These are phyloP conservation scores for Odiellus spinosus DNA, from an alignment of 2,888 invertebrate genomes.

Conservation along the genomic window DNA sequence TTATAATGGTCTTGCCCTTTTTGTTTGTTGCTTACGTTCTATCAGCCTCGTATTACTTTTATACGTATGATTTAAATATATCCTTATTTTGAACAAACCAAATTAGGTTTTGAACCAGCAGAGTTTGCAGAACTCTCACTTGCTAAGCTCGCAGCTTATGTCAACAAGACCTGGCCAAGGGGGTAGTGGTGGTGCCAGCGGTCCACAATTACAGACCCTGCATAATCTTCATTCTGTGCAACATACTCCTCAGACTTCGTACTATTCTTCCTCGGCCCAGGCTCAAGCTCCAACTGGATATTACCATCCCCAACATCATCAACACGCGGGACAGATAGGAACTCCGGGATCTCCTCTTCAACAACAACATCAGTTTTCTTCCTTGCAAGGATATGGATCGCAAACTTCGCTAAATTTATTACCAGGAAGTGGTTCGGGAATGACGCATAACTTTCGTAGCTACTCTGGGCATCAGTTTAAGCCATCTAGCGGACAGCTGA, in stretches of 20 bases:
- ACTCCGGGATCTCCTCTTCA: slow-evolving; percentile 99
- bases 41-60: not conserved
- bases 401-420: slow-evolving; percentile 22
- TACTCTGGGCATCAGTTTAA: slow-evolving; percentile 15
- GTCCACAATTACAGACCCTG: slow-evolving; percentile 27
- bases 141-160: slow-evolving; percentile 45
- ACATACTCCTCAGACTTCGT: slow-evolving; percentile 35
- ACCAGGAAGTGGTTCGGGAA: slow-evolving; percentile 12
- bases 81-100: not conserved
- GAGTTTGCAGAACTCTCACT: slow-evolving; percentile 35
- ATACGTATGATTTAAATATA: no score
- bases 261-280: slow-evolving; percentile 36
- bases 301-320: slow-evolving; percentile 27
- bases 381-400: slow-evolving; percentile 33
- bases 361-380: slow-evolving; percentile 39
- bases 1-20: not conserved
- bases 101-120: slow-evolving; percentile 30
- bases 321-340: slow-evolving; percentile 86
- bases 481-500: not conserved
- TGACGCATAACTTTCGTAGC: slow-evolving; percentile 12
- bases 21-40: not conserved
- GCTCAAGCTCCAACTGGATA: slow-evolving; percentile 25
- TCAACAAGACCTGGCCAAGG: slow-evolving; percentile 40
- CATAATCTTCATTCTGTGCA: slow-evolving; percentile 33
- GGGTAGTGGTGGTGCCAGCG: slow-evolving; percentile 24